Conservation (phyloP, 2,113 vertebrate genomes). For the Ibidorhyncha struthersii region DNA sequence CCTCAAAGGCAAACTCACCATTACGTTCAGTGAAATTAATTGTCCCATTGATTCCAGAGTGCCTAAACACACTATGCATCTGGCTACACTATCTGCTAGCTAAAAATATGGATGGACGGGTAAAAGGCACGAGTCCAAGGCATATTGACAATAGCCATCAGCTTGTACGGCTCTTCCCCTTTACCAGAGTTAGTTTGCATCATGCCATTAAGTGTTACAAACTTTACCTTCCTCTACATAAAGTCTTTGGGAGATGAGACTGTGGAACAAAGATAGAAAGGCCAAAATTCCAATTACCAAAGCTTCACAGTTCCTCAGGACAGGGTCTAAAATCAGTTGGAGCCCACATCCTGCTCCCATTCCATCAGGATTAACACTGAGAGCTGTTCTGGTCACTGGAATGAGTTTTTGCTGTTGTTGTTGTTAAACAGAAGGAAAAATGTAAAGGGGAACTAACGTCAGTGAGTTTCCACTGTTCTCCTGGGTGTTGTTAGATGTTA, state of each 20-base stretch:
- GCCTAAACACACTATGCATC: not conserved
- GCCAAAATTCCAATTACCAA: not conserved
- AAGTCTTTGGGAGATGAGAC: not conserved
- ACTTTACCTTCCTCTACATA: not conserved
- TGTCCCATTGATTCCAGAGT: not conserved
- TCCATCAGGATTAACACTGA: not conserved
- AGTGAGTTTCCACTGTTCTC: too few species aligned
- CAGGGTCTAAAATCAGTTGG: not conserved
- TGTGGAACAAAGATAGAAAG: not conserved
- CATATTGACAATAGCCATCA: not conserved
- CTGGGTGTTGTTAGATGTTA: too few species aligned
- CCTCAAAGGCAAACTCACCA: not conserved
- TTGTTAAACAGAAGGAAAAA: not conserved
- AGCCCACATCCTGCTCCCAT: not conserved
- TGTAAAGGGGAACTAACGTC: accelerated
- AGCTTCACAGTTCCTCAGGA: not conserved
- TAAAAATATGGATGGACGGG: not conserved
- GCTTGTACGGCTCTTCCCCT: not conserved
- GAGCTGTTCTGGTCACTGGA: not conserved
- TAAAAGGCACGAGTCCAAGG: not conserved
- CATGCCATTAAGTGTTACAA: not conserved
- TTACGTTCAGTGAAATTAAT: not conserved
- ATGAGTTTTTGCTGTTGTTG: not conserved
- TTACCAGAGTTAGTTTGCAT: not conserved
- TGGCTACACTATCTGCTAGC: not conserved